Base-by-base conservation (phyloP, 1,140 invertebrate species). In the Scaptodrosophila lebanonensis region DNA sequence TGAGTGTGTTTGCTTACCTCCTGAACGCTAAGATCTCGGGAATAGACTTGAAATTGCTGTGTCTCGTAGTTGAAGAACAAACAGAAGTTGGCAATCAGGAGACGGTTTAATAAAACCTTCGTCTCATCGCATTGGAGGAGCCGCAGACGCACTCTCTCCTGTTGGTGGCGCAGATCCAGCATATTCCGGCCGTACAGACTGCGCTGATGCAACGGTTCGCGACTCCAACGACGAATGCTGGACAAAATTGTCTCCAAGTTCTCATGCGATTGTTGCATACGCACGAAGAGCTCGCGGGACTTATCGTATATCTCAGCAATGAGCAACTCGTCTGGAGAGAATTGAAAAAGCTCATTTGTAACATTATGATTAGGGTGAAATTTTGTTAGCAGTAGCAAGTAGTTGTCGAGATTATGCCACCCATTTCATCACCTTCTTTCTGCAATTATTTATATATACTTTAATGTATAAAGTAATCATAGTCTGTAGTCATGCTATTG, bases 61-160 rank as follows among this genome's bases (percentile, higher is more conserved):
- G 72, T 17, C 12, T 83, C 75, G 35, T 86, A 83, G 70, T 87
- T 87, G 16, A 89, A 88, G 62, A 92, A 90, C 6, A 91, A 73
- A 54, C 88, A 86, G 43, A 90, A 88, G 66, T 93, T 92, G 58
- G 90, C 88, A 68, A 90, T 87, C 8, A 93, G 69, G n/a, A 93
- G 71, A 8, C 84, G 85, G 73, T 90, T 89, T 13, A 93, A 88
- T 58, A 90, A 87, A 27, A 87, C 77, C 15, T 90, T 90, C 38
- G 89, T 88, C 30, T 87, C 83, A 45, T 87, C 87, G 17, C 93
- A 89, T 22, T 85, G 73, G 12, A 70, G 22, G 11, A 82, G 39
- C 7, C 84, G 82, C 58, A 83, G 58, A 33, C 75, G 63, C 54
- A 88, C 49, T 84, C 87, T 73, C 79, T 90, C 67, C 42, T 89